Conservation (phyloP, 2,888 invertebrate species). For the Pomacea canaliculata region DNA sequence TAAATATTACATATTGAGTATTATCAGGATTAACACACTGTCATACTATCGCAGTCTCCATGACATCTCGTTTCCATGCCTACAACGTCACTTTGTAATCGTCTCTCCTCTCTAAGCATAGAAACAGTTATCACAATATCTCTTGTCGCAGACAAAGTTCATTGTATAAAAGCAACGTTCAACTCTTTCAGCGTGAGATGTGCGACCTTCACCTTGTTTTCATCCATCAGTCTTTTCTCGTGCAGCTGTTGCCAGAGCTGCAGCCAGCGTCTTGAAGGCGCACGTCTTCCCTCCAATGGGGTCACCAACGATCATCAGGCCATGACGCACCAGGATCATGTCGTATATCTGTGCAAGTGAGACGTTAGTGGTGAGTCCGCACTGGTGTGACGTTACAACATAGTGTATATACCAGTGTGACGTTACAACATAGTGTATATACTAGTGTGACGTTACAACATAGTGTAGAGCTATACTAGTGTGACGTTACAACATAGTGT, state of each 20-base stretch:
- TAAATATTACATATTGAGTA: not conserved
- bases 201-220: slow-evolving; percentile 50
- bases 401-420: too few relatives aligned
- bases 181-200: not conserved
- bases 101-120: too few relatives aligned
- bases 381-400: too few relatives aligned
- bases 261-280: slow-evolving; percentile 61
- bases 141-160: too few relatives aligned
- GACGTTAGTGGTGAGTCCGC: not conserved
- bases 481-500: too few relatives aligned
- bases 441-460: too few relatives aligned
- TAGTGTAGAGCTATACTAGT: too few relatives aligned
- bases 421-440: too few relatives aligned
- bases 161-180: too few relatives aligned
- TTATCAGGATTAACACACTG: not conserved
- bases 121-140: too few relatives aligned
- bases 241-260: slow-evolving; percentile 56
- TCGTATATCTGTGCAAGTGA: slow-evolving; percentile 63
- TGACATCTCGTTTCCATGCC: too few relatives aligned
- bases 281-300: slow-evolving; percentile 68
- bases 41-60: not conserved
- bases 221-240: slow-evolving; percentile 60
- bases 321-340: slow-evolving; percentile 69
- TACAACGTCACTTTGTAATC: too few relatives aligned
- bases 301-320: slow-evolving; percentile 69